These are phyloP conservation scores for Coptotermes formosanus DNA, from an alignment of 1,140 invertebrate genomes.

Conservation along the genomic window DNA sequence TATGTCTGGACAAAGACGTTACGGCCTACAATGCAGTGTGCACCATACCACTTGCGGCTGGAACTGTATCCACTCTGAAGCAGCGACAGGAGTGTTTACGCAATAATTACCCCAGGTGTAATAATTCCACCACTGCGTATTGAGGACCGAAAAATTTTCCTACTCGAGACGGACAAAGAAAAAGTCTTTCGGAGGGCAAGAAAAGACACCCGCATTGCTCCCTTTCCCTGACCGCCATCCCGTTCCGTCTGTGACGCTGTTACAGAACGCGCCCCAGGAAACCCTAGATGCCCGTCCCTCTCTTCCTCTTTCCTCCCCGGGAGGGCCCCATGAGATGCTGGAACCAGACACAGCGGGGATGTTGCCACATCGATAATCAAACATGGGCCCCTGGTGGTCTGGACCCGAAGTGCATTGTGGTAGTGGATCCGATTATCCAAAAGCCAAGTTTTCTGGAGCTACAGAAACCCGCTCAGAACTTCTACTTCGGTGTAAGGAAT, in stretches of 20 bases:
- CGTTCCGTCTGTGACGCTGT: neutral
- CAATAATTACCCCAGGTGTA: no score
- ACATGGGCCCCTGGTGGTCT: neutral
- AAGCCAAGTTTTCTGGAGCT: neutral
- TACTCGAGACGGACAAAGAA: no score
- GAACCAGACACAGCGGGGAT: conserved; percentile 20
- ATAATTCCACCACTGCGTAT: no score
- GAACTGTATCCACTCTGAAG: no score
- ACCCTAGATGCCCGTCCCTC: conserved; percentile 1
- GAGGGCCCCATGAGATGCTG: neutral
- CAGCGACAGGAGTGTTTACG: no score
- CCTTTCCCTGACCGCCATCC: neutral
- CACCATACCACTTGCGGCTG: no score
- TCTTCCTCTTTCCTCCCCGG: neutral
- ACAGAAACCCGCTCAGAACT: neutral
- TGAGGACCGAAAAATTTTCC: no score
- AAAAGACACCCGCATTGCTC: neutral
- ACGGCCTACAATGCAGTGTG: no score
- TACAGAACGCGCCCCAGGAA: conserved; percentile 5
- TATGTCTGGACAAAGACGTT: no score
- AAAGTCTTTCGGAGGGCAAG: neutral
- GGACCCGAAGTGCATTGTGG: neutral
- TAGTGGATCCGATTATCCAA: neutral
- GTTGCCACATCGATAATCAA: conserved; percentile 26
- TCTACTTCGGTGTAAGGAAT: neutral